These are phyloP conservation scores for Glaucidium brasilianum DNA, from an alignment of 2,113 vertebrate species.

Conservation along the genomic window DNA sequence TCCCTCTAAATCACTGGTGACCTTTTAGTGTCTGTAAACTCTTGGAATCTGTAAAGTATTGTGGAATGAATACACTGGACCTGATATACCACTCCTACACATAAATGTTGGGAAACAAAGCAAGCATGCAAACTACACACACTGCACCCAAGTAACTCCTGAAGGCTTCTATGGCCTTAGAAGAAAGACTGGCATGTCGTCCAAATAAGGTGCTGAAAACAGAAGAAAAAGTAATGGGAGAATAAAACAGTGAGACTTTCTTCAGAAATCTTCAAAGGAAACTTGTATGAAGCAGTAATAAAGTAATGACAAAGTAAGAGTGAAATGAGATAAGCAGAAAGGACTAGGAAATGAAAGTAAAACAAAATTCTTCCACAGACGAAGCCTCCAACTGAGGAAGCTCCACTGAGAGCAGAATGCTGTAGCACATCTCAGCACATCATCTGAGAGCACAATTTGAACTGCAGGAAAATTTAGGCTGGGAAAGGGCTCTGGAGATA, in stretches of 20 bases:
- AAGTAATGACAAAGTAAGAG: background rate
- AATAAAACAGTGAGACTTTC: background rate
- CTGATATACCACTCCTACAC: background rate
- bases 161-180: background rate
- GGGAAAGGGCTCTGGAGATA: background rate
- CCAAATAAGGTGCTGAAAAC: background rate
- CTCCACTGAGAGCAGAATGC: background rate
- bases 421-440: background rate
- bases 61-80: background rate
- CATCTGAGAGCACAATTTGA: background rate
- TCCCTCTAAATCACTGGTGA: background rate
- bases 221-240: background rate
- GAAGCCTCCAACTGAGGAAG: background rate
- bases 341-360: background rate
- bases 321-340: background rate
- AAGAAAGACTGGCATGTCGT: background rate
- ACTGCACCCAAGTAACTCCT: rapidly evolving
- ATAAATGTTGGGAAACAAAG: background rate
- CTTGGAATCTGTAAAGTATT: background rate
- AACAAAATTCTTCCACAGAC: background rate
- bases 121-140: background rate
- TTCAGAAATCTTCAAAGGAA: background rate
- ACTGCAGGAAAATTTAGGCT: background rate
- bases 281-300: background rate
- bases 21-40: background rate